Percentiles rank a stretch among this genome's conserved stretches.
Conservation (phyloP, 2,113 vertebrate genomes). For the Orycteropus afer region DNA sequence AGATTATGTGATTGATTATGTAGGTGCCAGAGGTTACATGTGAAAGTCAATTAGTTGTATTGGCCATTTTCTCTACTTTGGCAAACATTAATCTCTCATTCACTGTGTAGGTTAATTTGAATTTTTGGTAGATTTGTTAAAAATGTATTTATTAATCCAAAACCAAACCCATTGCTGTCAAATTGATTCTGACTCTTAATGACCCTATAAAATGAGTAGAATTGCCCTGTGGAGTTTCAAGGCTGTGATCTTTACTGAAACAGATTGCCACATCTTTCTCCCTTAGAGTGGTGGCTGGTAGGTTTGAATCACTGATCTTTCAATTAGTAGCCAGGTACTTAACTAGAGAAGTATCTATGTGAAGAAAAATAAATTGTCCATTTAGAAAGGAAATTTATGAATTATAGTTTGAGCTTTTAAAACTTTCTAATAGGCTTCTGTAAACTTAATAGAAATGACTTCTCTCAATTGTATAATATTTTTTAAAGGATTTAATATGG, state of each 20-base stretch:
- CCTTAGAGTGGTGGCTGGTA: background rate
- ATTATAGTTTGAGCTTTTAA: background rate
- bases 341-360: background rate
- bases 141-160: background rate
- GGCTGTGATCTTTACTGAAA: background rate
- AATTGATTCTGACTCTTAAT: background rate
- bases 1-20: slow-evolving; percentile 1
- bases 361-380: background rate
- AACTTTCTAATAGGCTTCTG: background rate
- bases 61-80: background rate
- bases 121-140: background rate
- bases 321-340: background rate
- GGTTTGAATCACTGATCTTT: background rate
- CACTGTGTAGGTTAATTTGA: background rate
- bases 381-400: background rate
- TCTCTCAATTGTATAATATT: background rate
- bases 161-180: background rate
- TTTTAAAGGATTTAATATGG: background rate
- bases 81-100: background rate
- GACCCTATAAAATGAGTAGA: background rate
- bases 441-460: background rate
- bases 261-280: background rate
- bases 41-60: background rate
- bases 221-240: background rate
- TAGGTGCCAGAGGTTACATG: background rate